phyloP scores from a whole-genome alignment of 2,113 vertebrate genomes.

The Brachyhypopomus occidentalis region DNA sequence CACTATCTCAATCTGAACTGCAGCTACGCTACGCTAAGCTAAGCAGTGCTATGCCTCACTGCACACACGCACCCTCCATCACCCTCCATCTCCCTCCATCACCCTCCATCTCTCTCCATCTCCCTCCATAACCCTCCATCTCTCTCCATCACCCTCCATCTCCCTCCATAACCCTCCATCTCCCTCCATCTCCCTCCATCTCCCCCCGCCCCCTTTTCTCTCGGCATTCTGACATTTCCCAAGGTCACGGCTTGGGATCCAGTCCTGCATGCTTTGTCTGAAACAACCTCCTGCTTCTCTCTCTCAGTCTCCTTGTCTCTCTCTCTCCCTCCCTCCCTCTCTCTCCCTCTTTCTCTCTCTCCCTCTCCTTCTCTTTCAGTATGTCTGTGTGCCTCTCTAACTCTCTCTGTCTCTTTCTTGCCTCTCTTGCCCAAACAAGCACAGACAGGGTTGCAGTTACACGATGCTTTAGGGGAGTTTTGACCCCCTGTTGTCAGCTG shows the following conservation, averaged over 20 bases:
- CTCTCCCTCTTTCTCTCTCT: not conserved
- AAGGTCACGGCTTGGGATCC: conserved; percentile 67
- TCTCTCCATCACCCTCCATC: conserved; percentile 10
- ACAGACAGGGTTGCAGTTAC: not conserved
- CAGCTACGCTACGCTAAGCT: conserved; percentile 38
- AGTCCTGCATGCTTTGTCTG: conserved; percentile 59
- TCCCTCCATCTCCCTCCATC: not conserved
- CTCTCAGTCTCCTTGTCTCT: not conserved
- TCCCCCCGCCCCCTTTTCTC: conserved; percentile 22
- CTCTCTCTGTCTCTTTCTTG: not conserved
- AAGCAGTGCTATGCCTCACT: conserved; percentile 35
- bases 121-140: conserved; percentile 1
- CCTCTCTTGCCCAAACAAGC: not conserved
- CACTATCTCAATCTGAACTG: conserved; percentile 29
- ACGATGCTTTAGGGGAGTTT: not conserved
- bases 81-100: not conserved
- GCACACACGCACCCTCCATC: not conserved
- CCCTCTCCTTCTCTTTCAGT: not conserved
- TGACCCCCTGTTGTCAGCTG: not conserved
- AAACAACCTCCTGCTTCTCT: conserved; percentile 42
- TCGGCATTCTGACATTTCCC: conserved; percentile 72
- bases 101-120: not conserved
- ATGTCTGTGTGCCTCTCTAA: not conserved
- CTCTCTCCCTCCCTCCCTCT: not conserved
- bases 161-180: not conserved